phyloP scores from a whole-genome alignment of 1,140 invertebrate genomes.

The Meloidogyne chitwoodi region DNA sequence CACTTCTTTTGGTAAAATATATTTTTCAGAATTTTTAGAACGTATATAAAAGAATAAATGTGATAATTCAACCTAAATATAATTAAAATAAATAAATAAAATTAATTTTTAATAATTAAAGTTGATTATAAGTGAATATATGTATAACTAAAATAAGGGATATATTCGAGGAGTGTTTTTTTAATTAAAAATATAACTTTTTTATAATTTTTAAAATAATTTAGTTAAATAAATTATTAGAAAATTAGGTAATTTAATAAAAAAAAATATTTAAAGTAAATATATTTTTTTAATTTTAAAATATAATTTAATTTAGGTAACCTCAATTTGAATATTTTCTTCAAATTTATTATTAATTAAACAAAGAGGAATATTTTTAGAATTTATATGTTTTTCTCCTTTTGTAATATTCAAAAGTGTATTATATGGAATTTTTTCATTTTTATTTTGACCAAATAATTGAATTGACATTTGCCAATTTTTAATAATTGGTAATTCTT shows the following conservation, averaged over 20 bases:
- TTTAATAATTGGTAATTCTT: background rate
- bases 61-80: background rate
- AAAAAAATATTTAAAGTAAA: too few species aligned
- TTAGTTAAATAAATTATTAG: too few species aligned
- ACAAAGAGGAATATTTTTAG: background rate
- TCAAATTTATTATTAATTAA: background rate
- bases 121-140: too few species aligned
- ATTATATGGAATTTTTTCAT: background rate
- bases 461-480: conserved; percentile 2
- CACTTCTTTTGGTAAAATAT: background rate
- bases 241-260: too few species aligned
- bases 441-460: background rate
- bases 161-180: too few species aligned
- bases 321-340: background rate
- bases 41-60: background rate
- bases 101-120: too few species aligned
- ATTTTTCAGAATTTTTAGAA: conserved; percentile 9
- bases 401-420: background rate
- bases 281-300: too few species aligned
- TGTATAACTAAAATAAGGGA: too few species aligned
- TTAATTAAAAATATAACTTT: too few species aligned
- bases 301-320: background rate
- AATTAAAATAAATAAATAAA: too few species aligned
- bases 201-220: too few species aligned
- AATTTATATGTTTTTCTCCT: background rate